Evolutionary conservation across 1,140 invertebrate genomes (phyloP).

Genomic region (Pararge aegeria): DNA sequence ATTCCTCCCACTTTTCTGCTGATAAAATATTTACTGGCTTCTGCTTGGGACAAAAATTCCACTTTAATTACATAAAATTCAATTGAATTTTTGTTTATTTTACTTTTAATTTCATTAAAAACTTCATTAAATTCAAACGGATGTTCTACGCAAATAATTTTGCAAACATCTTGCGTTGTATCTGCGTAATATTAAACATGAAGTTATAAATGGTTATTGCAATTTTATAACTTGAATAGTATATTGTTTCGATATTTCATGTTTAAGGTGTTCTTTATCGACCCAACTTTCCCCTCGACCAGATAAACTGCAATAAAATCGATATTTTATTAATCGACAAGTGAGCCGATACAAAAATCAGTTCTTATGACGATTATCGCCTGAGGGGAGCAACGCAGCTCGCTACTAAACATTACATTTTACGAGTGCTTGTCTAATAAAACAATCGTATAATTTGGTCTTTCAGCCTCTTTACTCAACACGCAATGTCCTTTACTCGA

Average conservation of each 20-base stretch:
- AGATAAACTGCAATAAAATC: conserved; percentile 40
- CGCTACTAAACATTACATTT: conserved; percentile 51
- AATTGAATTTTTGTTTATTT: too few relatives aligned
- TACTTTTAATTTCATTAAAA: neutral
- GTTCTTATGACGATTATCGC: conserved; percentile 48
- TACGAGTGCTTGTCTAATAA: conserved; percentile 67
- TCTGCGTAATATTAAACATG: neutral
- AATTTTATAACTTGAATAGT: conserved; percentile 9
- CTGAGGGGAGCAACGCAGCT: conserved; percentile 25
- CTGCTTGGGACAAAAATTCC: neutral
- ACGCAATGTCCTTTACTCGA: conserved; percentile 13
- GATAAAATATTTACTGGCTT: neutral
- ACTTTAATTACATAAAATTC: too few relatives aligned
- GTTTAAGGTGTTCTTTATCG: conserved; percentile 25
- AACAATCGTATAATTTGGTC: conserved; percentile 60
- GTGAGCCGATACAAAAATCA: conserved; percentile 56
- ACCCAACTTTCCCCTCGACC: conserved; percentile 24
- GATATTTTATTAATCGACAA: conserved; percentile 53
- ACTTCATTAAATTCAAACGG: neutral
- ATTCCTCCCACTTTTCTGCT: neutral
- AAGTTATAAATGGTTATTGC: conserved; percentile 1
- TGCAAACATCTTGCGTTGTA: neutral
- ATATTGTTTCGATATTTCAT: conserved; percentile 19
- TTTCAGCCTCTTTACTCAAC: conserved; percentile 30
- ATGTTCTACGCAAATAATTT: neutral